Percentiles rank a stretch among this genome's conserved stretches.
Evolutionary conservation across 2,113 vertebrate genomes (phyloP).

Genomic region (Eupsittula cactorum): DNA sequence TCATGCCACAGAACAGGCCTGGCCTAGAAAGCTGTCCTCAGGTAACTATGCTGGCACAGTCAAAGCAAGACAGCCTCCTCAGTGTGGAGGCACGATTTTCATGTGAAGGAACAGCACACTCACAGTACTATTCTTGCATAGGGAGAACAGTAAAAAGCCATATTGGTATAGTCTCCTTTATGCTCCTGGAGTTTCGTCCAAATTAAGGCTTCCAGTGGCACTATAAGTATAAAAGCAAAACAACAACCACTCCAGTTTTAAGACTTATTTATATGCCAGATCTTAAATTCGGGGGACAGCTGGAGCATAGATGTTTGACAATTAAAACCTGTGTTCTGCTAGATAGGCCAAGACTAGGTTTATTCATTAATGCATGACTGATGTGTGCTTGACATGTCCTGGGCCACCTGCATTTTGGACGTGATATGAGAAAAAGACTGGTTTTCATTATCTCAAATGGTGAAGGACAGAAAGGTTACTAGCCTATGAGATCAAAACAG

Average conservation of each 20-base stretch:
- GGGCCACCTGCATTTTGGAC: neutral
- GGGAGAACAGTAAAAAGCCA: neutral
- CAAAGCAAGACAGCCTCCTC: neutral
- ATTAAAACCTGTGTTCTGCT: neutral
- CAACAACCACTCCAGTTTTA: neutral
- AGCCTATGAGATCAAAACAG: neutral
- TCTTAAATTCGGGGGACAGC: neutral
- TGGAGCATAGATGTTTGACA: neutral
- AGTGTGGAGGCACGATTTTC: neutral
- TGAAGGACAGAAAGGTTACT: neutral
- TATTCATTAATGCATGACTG: neutral
- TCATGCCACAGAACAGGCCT: neutral
- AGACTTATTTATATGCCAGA: neutral
- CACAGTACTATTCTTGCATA: neutral
- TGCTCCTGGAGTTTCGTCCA: neutral
- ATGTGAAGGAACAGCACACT: neutral
- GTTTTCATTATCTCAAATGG: neutral
- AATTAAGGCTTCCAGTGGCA: neutral
- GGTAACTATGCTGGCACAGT: neutral
- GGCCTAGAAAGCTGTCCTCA: rapidly evolving
- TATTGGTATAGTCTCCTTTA: neutral
- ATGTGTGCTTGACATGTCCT: neutral
- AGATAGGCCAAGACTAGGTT: neutral
- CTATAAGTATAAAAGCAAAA: neutral
- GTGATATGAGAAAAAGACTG: neutral